These are phyloP conservation scores for Parasteatoda tepidariorum DNA, from an alignment of 1,140 invertebrate genomes.

Conservation along the genomic window DNA sequence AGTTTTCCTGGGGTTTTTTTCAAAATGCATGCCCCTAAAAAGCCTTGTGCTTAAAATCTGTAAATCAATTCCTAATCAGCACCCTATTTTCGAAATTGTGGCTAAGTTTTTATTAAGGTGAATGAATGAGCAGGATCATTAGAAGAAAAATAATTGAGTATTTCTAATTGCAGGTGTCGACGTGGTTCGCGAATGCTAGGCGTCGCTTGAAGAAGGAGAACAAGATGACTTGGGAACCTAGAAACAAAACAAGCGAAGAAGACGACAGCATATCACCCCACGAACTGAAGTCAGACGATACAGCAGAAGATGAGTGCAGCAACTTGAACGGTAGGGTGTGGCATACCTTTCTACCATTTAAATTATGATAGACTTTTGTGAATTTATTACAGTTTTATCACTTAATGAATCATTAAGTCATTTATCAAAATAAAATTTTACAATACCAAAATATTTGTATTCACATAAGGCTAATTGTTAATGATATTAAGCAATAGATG, in stretches of 20 bases:
- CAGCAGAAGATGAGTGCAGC: conserved; percentile 8
- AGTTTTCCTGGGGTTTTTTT: too few species aligned
- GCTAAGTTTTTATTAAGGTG: too few species aligned
- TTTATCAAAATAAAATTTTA: neutral
- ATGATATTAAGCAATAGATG: too few species aligned
- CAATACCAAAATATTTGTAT: neutral
- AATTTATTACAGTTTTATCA: neutral
- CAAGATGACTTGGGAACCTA: conserved; percentile 77
- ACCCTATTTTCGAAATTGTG: too few species aligned
- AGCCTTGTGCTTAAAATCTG: too few species aligned
- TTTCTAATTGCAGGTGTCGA: conserved; percentile 70
- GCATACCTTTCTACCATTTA: neutral
- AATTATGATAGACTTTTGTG: neutral
- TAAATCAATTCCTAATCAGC: too few species aligned
- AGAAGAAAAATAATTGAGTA: conserved; percentile 63
- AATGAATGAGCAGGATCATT: too few species aligned
- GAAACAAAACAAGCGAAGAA: conserved; percentile 67
- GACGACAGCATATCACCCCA: conserved; percentile 36
- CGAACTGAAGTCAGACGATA: neutral
- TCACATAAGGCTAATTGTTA: neutral
- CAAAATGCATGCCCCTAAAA: too few species aligned
- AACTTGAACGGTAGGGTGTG: conserved; percentile 9
- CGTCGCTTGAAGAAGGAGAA: conserved; percentile 78
- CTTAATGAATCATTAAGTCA: neutral
- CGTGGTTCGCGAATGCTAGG: conserved; percentile 79